phyloP scores from a whole-genome alignment of 2,113 vertebrate species.

The Gopherus flavomarginatus region DNA sequence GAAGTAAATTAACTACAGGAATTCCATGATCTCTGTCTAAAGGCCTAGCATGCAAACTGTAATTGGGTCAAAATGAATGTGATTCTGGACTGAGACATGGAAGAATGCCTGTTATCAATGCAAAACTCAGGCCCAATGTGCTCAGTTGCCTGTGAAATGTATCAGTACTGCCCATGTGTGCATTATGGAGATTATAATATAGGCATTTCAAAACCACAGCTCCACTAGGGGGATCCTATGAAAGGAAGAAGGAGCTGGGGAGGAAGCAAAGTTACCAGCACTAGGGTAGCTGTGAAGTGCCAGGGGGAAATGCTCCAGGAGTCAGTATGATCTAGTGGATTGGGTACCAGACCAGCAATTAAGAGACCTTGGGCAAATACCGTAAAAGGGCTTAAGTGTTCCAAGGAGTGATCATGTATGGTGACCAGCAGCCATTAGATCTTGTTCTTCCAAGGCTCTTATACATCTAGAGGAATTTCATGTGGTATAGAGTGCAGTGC shows the following conservation, averaged over 20 bases:
- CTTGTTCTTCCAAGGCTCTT: background rate
- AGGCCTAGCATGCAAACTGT: background rate
- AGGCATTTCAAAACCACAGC: rapidly evolving
- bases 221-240: background rate
- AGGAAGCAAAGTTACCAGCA: background rate
- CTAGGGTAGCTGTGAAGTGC: background rate
- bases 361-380: background rate
- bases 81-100: background rate
- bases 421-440: background rate
- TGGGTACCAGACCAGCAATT: background rate
- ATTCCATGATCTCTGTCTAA: background rate
- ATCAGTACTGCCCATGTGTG: background rate
- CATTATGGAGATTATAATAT: background rate
- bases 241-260: background rate
- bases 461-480: rapidly evolving
- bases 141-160: background rate
- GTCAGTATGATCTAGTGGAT: background rate
- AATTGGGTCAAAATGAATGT: background rate
- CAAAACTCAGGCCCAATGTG: background rate
- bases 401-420: background rate
- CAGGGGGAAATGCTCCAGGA: no score
- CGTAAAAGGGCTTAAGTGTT: background rate
- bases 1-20: conserved; percentile 14
- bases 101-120: background rate
- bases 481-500: background rate